Base-by-base conservation (phyloP, 1,140 invertebrate genomes). In the Drosophila ficusphila region DNA sequence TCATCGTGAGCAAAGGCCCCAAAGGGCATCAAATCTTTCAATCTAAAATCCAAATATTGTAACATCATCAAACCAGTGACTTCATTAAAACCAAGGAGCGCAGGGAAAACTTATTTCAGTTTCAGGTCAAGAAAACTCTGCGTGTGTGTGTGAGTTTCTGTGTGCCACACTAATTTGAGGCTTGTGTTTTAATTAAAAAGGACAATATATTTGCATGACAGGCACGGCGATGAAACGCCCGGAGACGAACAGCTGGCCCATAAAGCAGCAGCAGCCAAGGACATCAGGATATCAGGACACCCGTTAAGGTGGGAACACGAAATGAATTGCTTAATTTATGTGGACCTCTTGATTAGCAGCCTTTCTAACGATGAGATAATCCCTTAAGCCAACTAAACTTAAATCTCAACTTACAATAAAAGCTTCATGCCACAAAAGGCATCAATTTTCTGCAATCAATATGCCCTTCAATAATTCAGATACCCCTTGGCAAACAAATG, bases 101-200 rank as follows among this genome's bases (percentile, higher is more conserved):
- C 9, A 7, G 16, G 18, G 33, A 64, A 48, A 73, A 73, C 70
- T 53, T 73, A 49, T 73, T 73, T 70, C 33, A 29, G 67, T 72
- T 72, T 74, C 49, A 64, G 69, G 69, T 74, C 70, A 73, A 57
- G 44, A 53, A 74, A 68, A 62, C 31, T 27, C n/a, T n/a, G n/a
- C n/a, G 41, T 56, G 25, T 46, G 31, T 61, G 65, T 41, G 34
- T 33, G 27, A 33, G 29, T 52, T n/a, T 54, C 18, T 69, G 65
- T 41, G 47, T 16, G 29, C 6, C n/a, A 44, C 71, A 76, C 73
- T 77, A 88, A 86, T 88, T 88, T 86, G 85, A 88, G 73, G 51
- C 82, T 81, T 88, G 81, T 88, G 73, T 88, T 86, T 86, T 86
- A 86, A 86, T 86, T 86, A 86, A 86, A 86, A 86, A 81, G 76